A percentile compares a stretch with the other conserved stretches of the same genome.
These are phyloP conservation scores for Caenorhabditis brenneri DNA, from an alignment of 1,140 invertebrate species.

Conservation along the genomic window DNA sequence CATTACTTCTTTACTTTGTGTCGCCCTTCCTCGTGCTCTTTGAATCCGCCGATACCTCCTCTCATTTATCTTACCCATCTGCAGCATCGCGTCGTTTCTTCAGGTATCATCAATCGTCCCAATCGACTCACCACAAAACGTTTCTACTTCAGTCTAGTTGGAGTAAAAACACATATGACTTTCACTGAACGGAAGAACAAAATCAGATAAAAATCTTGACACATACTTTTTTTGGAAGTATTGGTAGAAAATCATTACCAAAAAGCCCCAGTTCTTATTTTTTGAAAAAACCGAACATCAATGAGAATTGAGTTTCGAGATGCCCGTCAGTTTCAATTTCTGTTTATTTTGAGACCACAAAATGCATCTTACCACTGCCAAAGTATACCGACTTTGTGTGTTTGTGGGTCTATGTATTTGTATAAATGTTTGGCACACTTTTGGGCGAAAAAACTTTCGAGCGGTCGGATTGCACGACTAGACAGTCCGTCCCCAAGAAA, in stretches of 20 bases:
- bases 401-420: slow-evolving; percentile 13
- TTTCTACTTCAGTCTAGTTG: neutral
- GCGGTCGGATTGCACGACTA: neutral
- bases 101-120: slow-evolving; percentile 15
- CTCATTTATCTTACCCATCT: slow-evolving; percentile 35
- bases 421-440: slow-evolving; percentile 41
- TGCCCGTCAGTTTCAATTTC: slow-evolving; percentile 6
- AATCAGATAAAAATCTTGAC: neutral
- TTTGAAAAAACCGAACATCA: neutral
- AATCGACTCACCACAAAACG: slow-evolving; percentile 7
- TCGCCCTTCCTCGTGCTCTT: slow-evolving; percentile 35
- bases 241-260: no score
- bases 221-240: no score
- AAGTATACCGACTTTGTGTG: slow-evolving; percentile 26
- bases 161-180: neutral
- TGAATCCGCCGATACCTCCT: slow-evolving; percentile 9
- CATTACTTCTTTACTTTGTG: slow-evolving; percentile 26
- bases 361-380: slow-evolving; percentile 24
- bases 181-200: neutral
- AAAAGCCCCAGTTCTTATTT: neutral
- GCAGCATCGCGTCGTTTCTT: neutral
- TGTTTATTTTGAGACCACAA: slow-evolving; percentile 23
- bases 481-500: slow-evolving; percentile 15
- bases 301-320: neutral
- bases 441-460: neutral